Conservation (phyloP, 2,888 invertebrate species). For the Congeria kusceri region DNA sequence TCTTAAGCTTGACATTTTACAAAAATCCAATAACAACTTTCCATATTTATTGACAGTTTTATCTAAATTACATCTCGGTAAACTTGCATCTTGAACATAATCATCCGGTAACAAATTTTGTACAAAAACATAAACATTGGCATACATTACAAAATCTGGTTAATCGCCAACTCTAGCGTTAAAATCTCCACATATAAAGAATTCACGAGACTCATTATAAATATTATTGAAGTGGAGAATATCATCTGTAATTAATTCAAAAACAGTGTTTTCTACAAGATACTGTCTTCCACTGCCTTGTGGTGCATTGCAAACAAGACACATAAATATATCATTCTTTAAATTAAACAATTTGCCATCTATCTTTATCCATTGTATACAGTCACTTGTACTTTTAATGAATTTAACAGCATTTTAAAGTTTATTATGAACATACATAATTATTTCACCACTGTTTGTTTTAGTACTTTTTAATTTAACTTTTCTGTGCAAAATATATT, state of each 20-base stretch:
- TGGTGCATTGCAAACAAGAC: neutral
- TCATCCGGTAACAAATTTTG: neutral
- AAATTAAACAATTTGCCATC: neutral
- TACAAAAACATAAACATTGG: neutral
- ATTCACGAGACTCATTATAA: neutral
- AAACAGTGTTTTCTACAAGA: neutral
- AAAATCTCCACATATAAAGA: conserved; percentile 1
- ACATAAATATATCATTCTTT: neutral
- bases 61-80: conserved; percentile 6
- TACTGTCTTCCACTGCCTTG: conserved; percentile 2
- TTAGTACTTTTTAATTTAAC: too few species aligned
- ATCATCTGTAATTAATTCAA: conserved; percentile 4
- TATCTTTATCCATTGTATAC: conserved; percentile 3
- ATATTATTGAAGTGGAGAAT: neutral
- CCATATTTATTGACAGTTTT: conserved; percentile 3
- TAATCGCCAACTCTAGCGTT: neutral
- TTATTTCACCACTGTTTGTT: neutral
- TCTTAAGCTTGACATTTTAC: neutral
- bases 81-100: neutral
- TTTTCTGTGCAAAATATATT: too few species aligned
- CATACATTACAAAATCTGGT: conserved; percentile 8
- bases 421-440: neutral
- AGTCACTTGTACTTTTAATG: neutral
- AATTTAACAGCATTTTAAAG: neutral
- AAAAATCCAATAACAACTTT: neutral